Base-by-base conservation (phyloP, 2,797 vertebrate genomes). In the Nannoperca obscura region DNA sequence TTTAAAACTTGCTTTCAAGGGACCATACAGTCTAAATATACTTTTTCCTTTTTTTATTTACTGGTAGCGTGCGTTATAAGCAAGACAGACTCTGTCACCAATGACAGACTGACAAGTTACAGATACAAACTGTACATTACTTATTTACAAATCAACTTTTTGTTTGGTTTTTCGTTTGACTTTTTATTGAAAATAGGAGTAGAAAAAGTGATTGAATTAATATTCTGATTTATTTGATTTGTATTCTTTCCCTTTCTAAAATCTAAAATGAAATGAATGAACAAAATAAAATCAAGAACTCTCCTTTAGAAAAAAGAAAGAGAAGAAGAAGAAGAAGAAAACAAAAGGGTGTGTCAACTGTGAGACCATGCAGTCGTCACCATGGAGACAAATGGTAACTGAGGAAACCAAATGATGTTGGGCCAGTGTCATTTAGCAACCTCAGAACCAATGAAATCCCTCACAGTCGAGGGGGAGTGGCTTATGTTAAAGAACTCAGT, bases 81-180 rank as follows among this genome's bases (percentile, higher is more conserved):
- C 95, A 96, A 96, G 96, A 96, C 96, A 95, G 96, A 97, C 94
- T 96, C 96, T 96, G 96, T 96, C 97, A 95, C 96, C 95, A 96
- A 96, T 93, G 95, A 97, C 93, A 95, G 96, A 96, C 95, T 96
- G 96, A 96, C 95, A 95, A 94, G 93, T 95, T 96, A 97, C 94
- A 88, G 94, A 97, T 97, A 98, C 97, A 97, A 97, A 98, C 96
- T 98, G 96, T 98, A 98, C 97, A 98, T 94, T 91, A 94, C 90
- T 85, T 97, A 98, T 97, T 97, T 98, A 98, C 97, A 98, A 96
- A 96, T 95, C 76, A 95, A 95, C 88, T 94, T 94, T 95, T 95
- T 95, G 84, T 93, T 91, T 89, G 58, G 27, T 92, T 94, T 94
- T 95, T 93, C 76, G 17, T 89, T 92, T 90, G 47, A 91, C 88